Conservation (phyloP, 1,140 invertebrate genomes). For the Littorina saxatilis region DNA sequence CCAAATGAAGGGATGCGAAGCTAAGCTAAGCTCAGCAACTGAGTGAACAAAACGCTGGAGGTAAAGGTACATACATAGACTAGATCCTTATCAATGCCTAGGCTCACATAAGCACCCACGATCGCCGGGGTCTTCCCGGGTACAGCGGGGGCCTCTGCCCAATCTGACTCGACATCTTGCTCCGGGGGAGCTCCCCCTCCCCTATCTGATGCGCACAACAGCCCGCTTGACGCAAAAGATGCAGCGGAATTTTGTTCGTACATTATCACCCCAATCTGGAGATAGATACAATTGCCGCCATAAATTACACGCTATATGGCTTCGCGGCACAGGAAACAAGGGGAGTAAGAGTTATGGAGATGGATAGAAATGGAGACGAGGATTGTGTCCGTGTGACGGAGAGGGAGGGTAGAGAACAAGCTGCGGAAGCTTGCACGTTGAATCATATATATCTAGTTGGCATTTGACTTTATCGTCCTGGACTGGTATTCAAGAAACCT, state of each 20-base stretch:
- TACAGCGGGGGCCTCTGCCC: slow-evolving; percentile 17
- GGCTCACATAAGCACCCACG: too few relatives aligned
- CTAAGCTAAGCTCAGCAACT: too few relatives aligned
- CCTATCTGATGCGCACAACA: slow-evolving; percentile 29
- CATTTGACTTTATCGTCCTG: too few relatives aligned
- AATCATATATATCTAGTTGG: too few relatives aligned
- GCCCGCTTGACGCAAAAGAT: slow-evolving; percentile 22
- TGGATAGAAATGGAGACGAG: background rate
- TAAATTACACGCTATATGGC: slow-evolving; percentile 8
- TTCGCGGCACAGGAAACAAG: background rate
- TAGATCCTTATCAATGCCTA: background rate
- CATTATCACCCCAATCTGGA: slow-evolving; percentile 27
- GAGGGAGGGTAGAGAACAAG: background rate
- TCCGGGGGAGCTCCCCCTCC: too few relatives aligned
- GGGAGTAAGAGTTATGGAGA: background rate
- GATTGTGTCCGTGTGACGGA: background rate
- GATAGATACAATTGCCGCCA: slow-evolving; percentile 31
- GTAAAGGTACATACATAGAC: too few relatives aligned
- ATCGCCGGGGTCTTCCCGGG: background rate
- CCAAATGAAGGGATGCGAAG: too few relatives aligned
- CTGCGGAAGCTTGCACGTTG: too few relatives aligned
- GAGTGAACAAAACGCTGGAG: too few relatives aligned
- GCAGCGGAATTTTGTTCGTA: slow-evolving; percentile 27
- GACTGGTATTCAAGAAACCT: too few relatives aligned
- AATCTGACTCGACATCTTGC: slow-evolving; percentile 21